Conservation (phyloP, 2,888 invertebrate genomes). For the Pandemis cinnamomeana region DNA sequence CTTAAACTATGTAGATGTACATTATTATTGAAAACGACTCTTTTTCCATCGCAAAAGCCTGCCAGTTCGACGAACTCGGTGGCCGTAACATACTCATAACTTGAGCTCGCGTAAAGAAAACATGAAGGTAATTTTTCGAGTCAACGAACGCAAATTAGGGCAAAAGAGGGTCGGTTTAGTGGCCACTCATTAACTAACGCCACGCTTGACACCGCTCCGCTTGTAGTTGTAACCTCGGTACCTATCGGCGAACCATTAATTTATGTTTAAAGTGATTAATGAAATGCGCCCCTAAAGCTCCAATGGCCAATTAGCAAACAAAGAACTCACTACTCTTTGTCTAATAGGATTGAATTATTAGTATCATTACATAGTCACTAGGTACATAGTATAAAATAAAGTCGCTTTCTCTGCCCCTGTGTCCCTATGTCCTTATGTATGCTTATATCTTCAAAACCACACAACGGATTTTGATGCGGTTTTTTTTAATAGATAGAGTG, state of each 20-base stretch:
- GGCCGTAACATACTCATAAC: constrained; percentile 6
- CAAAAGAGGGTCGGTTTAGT: constrained; percentile 29
- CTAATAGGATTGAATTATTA: not conserved
- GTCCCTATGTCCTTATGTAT: no score
- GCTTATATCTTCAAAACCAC: no score
- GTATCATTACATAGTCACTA: no score
- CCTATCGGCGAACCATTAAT: constrained; percentile 13
- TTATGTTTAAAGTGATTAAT: constrained; percentile 25
- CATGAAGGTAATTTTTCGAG: constrained; percentile 32
- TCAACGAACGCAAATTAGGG: constrained; percentile 38
- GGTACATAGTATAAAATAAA: no score
- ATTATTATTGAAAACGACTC: no score
- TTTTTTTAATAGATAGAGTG: no score
- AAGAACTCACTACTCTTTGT: not conserved
- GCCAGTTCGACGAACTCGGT: constrained; percentile 1
- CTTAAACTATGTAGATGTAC: no score
- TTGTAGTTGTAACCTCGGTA: not conserved
- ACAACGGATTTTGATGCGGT: no score
- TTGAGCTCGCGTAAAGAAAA: constrained; percentile 20
- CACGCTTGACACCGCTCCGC: constrained; percentile 17
- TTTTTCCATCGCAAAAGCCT: not conserved
- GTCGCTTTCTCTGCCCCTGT: no score
- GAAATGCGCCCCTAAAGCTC: not conserved
- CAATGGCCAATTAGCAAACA: not conserved
- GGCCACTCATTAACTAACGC: constrained; percentile 31